phyloP scores from a whole-genome alignment of 2,113 vertebrate genomes.

The Potamarius usumacintae region DNA sequence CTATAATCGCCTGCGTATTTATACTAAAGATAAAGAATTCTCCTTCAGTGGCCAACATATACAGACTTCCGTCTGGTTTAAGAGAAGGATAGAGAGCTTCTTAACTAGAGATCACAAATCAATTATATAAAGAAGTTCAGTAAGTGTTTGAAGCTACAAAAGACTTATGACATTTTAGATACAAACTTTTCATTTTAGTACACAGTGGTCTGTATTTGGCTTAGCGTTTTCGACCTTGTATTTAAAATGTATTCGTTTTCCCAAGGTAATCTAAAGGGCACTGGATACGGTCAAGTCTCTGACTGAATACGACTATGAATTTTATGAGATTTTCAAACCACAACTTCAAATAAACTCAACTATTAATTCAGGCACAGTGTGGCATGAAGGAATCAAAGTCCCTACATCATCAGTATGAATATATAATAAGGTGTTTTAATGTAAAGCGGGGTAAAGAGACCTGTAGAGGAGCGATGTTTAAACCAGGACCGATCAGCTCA shows the following conservation, averaged over 20 bases:
- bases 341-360: not conserved
- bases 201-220: not conserved
- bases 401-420: not conserved
- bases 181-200: not conserved
- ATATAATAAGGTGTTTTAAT: constrained; percentile 36
- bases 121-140: not conserved
- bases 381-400: not conserved
- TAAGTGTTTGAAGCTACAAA: not conserved
- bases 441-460: constrained; percentile 60
- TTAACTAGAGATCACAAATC: not conserved
- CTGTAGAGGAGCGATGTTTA: constrained; percentile 86
- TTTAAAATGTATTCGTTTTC: not conserved
- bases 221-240: not conserved
- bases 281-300: not conserved
- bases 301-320: not conserved
- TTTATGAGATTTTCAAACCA: not conserved
- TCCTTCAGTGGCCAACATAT: not conserved
- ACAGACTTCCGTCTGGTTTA: not conserved
- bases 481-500: constrained; percentile 84
- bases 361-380: not conserved
- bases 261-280: not conserved
- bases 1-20: too few species aligned
- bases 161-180: not conserved
- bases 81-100: not conserved
- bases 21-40: not conserved